Evolutionary conservation across 2,113 vertebrate genomes (phyloP).

Genomic region (Corythaixoides concolor): DNA sequence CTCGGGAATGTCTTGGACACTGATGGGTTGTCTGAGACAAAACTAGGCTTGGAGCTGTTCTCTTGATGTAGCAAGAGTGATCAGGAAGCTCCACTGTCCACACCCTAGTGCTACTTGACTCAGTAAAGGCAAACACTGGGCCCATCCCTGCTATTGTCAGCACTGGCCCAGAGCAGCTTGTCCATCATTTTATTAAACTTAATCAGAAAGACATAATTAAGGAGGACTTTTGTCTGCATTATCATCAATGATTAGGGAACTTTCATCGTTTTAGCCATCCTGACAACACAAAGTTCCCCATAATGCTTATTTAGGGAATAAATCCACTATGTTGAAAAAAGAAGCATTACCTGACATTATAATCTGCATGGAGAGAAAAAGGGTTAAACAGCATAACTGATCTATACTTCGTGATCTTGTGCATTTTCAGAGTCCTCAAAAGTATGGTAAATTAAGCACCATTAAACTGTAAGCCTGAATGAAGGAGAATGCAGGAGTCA

Average conservation of each 20-base stretch:
- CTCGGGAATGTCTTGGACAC: neutral
- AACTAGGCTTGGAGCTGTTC: neutral
- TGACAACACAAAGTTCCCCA: neutral
- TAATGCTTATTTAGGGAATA: neutral
- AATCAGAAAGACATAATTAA: neutral
- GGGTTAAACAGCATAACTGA: neutral
- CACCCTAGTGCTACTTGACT: neutral
- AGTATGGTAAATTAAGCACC: neutral
- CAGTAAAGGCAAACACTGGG: neutral
- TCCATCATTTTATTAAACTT: neutral
- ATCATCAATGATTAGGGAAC: neutral
- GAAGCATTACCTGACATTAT: neutral
- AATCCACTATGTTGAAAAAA: neutral
- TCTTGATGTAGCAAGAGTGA: neutral
- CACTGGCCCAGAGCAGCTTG: neutral
- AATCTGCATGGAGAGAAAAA: neutral
- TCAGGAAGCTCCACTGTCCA: neutral
- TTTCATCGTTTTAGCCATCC: neutral
- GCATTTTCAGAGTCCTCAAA: neutral
- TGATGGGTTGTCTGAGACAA: neutral
- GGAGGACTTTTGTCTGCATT: neutral
- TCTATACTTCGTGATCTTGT: neutral
- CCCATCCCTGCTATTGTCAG: neutral
- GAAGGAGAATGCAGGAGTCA: neutral
- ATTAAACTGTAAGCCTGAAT: neutral